These are phyloP conservation scores for Rousettus madagascariensis DNA, from an alignment of 2,797 vertebrate genomes.

Conservation along the genomic window DNA sequence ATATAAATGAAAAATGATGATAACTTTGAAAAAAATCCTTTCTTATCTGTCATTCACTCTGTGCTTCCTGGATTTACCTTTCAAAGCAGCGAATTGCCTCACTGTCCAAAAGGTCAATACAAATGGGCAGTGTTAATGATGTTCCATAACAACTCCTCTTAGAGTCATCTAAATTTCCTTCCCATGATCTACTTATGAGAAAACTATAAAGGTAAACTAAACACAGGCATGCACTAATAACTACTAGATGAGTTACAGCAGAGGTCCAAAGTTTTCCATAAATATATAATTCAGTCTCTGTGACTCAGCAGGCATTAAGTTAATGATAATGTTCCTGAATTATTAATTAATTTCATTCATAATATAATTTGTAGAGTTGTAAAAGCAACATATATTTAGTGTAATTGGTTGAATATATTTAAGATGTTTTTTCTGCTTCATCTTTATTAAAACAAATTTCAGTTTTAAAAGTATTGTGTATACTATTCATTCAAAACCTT, in stretches of 20 bases:
- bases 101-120: background rate
- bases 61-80: background rate
- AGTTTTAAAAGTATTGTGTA: background rate
- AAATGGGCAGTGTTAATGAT: too few relatives aligned
- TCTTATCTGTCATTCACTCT: background rate
- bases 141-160: background rate
- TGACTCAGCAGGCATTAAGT: background rate
- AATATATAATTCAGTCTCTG: background rate
- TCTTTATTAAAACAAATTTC: background rate
- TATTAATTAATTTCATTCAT: background rate
- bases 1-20: background rate
- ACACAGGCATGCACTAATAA: background rate
- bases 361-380: background rate
- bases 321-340: background rate
- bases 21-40: background rate
- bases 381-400: background rate
- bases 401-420: background rate
- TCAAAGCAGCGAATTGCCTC: background rate
- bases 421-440: background rate
- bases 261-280: background rate
- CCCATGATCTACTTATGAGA: background rate
- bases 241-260: background rate
- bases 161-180: background rate
- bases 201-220: background rate
- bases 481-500: background rate